A percentile compares a stretch with the other conserved stretches of the same genome.
Conservation (phyloP, 2,888 invertebrate genomes). For the Ophion ventricosus region DNA sequence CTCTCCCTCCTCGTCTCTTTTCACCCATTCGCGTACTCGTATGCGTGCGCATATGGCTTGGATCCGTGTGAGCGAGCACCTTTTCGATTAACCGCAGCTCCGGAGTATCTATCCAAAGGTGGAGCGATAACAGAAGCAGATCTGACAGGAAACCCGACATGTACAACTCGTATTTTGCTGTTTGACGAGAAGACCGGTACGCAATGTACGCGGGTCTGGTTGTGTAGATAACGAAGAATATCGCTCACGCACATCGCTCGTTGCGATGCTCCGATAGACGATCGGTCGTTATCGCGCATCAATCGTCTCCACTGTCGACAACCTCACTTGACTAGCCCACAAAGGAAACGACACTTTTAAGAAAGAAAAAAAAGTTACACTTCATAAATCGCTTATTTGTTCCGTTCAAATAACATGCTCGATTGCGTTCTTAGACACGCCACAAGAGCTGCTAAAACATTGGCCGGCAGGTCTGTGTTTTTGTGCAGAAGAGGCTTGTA, state of each 20-base stretch:
- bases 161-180: conserved; percentile 20
- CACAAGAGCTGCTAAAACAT: background rate
- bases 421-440: background rate
- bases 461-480: no score
- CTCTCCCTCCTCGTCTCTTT: background rate
- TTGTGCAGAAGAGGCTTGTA: background rate
- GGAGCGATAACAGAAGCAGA: conserved; percentile 31
- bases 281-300: conserved; percentile 50
- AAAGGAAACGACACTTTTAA: background rate
- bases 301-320: conserved; percentile 39
- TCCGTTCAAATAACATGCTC: background rate
- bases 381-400: background rate
- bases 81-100: conserved; percentile 53
- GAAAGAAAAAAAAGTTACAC: background rate
- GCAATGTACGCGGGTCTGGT: conserved; percentile 10
- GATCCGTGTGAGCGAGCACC: background rate
- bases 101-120: conserved; percentile 38
- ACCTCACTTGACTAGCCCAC: background rate
- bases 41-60: background rate
- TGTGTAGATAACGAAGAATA: conserved; percentile 45
- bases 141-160: conserved; percentile 5
- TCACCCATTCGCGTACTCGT: background rate
- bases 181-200: conserved; percentile 47
- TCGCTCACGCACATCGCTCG: conserved; percentile 8
- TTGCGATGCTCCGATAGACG: conserved; percentile 55